These are phyloP conservation scores for Poecilia picta DNA, from an alignment of 2,797 vertebrate genomes.

Conservation along the genomic window DNA sequence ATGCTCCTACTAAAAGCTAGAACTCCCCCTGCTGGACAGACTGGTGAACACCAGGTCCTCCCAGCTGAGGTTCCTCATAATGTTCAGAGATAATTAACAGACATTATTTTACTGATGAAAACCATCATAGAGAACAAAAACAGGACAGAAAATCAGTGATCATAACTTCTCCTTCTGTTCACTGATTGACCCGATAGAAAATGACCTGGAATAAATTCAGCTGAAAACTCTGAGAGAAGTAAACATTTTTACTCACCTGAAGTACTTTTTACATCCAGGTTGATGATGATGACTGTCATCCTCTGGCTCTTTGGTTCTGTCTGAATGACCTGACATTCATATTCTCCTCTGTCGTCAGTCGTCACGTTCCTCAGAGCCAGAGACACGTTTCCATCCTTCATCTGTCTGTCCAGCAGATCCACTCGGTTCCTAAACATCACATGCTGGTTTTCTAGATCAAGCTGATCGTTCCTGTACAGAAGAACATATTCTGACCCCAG, in stretches of 20 bases:
- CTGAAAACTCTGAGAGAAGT: background rate
- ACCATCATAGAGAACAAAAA: too few relatives aligned
- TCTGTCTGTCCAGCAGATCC: background rate
- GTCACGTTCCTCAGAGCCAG: background rate
- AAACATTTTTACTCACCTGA: background rate
- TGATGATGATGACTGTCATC: background rate
- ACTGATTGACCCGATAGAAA: too few relatives aligned
- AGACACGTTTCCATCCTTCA: background rate
- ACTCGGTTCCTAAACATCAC: background rate
- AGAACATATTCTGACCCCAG: background rate
- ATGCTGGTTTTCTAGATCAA: background rate
- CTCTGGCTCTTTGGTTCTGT: background rate
- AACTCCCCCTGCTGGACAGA: too few relatives aligned
- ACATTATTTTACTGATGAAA: too few relatives aligned
- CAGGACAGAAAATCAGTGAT: too few relatives aligned
- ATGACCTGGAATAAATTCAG: background rate
- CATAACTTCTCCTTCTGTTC: too few relatives aligned
- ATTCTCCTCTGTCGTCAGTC: background rate
- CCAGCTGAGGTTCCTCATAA: too few relatives aligned
- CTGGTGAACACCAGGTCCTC: too few relatives aligned
- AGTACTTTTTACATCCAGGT: background rate
- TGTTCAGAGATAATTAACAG: too few relatives aligned
- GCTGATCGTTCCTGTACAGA: background rate
- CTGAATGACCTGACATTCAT: background rate
- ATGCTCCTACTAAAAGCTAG: too few relatives aligned